These are phyloP conservation scores for Oopsacas minuta DNA, from an alignment of 37 sponge, comb jelly and placozoan species.

Conservation along the genomic window DNA sequence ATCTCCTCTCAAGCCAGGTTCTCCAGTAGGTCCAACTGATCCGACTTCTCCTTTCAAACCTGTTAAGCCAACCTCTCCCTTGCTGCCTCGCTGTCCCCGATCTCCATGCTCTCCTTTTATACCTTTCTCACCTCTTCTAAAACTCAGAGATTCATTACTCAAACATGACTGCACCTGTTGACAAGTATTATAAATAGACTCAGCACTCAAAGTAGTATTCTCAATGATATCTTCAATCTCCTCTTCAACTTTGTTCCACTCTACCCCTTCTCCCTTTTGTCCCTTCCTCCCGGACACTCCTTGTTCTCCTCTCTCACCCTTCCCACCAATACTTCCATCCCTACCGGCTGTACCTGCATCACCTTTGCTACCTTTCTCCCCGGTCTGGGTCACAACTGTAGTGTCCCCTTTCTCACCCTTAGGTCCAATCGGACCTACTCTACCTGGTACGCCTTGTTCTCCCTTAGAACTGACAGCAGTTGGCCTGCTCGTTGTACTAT, in stretches of 20 bases:
- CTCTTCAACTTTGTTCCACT: constrained; percentile 3
- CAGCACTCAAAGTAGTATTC: not conserved
- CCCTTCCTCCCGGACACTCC: constrained; percentile 3
- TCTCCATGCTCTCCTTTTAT: constrained; percentile 18
- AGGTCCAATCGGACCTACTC: constrained; percentile 2
- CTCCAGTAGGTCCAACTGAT: not conserved
- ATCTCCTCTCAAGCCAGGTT: not conserved
- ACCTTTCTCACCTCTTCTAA: constrained; percentile 10
- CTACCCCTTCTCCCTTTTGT: not conserved
- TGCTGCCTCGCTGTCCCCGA: not conserved
- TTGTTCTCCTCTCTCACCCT: constrained; percentile 6
- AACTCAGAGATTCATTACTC: not conserved
- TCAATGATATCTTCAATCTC: not conserved
- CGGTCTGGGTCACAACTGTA: not conserved
- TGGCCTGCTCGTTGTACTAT: not conserved
- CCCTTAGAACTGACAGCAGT: not conserved
- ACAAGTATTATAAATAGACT: not conserved
- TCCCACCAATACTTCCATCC: not conserved
- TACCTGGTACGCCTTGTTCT: constrained; percentile 26
- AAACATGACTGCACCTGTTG: not conserved
- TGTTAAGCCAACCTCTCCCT: not conserved
- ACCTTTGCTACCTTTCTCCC: not conserved
- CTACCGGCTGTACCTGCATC: not conserved
- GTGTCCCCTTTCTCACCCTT: not conserved
- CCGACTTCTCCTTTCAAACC: not conserved